Evolutionary conservation across 2,888 invertebrate species (phyloP).

Genomic region (Metacarcinus magister): DNA sequence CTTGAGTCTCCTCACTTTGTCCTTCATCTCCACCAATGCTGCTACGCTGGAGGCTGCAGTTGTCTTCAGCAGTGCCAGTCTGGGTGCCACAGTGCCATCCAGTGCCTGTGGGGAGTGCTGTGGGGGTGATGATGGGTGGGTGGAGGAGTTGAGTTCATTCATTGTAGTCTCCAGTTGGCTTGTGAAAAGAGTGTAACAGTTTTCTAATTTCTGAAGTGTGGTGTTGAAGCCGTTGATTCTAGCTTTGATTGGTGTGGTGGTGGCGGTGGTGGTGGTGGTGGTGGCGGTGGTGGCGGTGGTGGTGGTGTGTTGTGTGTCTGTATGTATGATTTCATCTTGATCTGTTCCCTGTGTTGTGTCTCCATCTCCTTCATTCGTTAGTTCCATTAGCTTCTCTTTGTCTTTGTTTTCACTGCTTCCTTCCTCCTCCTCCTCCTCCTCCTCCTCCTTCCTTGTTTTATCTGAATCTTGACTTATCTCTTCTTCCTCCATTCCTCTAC

Average conservation of each 20-base stretch:
- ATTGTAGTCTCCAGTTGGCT: neutral
- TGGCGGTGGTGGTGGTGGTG: too few relatives aligned
- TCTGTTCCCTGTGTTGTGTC: too few relatives aligned
- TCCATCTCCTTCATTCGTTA: too few relatives aligned
- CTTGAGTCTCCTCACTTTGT: neutral
- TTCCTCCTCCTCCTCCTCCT: too few relatives aligned
- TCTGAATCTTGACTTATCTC: neutral
- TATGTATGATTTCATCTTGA: too few relatives aligned
- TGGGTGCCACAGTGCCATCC: neutral
- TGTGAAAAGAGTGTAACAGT: neutral
- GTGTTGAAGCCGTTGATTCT: neutral
- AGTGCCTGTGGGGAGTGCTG: neutral
- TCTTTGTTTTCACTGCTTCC: too few relatives aligned
- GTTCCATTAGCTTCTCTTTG: too few relatives aligned
- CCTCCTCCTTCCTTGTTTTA: too few relatives aligned
- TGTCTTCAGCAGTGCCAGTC: neutral
- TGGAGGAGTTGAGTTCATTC: neutral
- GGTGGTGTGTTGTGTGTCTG: too few relatives aligned
- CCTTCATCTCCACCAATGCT: conserved; percentile 40
- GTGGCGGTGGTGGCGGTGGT: too few relatives aligned
- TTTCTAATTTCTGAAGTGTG: neutral
- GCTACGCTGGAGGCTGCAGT: neutral
- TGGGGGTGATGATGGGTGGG: neutral
- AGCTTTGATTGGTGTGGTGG: neutral
- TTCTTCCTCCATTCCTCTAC: neutral